Base-by-base conservation (phyloP, 2,797 vertebrate species). In the Rhinichthys osculus region DNA sequence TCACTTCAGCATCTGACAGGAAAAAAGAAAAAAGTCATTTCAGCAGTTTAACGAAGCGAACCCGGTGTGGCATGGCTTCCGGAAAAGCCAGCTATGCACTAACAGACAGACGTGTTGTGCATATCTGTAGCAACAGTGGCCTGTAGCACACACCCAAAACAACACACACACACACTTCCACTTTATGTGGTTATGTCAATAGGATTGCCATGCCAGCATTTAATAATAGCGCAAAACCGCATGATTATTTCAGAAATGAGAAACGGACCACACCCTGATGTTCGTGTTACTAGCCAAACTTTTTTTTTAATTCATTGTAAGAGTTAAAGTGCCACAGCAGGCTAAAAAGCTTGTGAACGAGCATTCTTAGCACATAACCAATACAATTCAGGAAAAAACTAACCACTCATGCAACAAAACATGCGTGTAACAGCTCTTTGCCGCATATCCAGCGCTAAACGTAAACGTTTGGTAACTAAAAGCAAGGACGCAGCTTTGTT, bases 171-270 rank as follows among this genome's bases (percentile, higher is more conserved):
- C 78, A 85, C 89, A 86, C 66, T 16, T 90, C 82, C 87, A 71
- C 64, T 27, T 47, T 13, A 4, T 84, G 72, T 52, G 86, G 80
- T 74, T 82, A 40, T 57, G 52, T 69, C 85, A 82, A 77, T 80
- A 33, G 64, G 78, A 91, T 86, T 87, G 88, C 85, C 78, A 88
- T 83, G 89, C 81, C 86, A 88, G 73, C 57, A 2, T 81, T 89
- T 91, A 92, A 92, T 91, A 91, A 92, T 38, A 92, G 90, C 87
- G 85, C 72, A 44, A 83, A 81, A 87, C 89, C 85, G 17, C 38
- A 86, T 57, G 64, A 90, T 92, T 91, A 86, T 77, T 90, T 88
- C 87, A 89, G 74, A 82, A 79, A 83, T 79, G 40, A 70, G 62
- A 89, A 88, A 70, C 10, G 35, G 44, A 81, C 67, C 74, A 71